These are phyloP conservation scores for Lepidurus apus DNA, from an alignment of 1,140 invertebrate species.

Conservation along the genomic window DNA sequence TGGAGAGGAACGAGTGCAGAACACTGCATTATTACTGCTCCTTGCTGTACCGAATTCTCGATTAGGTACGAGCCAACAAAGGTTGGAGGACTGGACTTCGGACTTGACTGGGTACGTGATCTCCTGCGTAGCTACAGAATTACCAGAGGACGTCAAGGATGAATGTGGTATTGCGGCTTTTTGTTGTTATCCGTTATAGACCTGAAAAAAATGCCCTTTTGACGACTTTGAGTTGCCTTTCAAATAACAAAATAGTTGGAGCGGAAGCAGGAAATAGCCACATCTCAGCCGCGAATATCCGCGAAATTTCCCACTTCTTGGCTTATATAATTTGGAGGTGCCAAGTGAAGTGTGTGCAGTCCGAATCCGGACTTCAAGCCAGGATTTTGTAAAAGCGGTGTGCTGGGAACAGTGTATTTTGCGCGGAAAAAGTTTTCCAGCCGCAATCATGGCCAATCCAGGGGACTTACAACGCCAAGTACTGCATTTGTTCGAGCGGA, in stretches of 20 bases:
- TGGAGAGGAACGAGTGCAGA: no score
- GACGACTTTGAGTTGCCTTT: neutral
- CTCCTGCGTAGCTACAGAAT: neutral
- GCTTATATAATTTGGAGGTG: neutral
- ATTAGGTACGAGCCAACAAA: no score
- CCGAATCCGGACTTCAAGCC: neutral
- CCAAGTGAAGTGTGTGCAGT: neutral
- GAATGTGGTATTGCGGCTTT: neutral
- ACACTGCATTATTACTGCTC: no score
- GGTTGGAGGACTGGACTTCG: neutral
- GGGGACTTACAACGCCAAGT: constrained; percentile 12
- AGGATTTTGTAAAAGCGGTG: neutral
- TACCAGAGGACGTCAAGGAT: neutral
- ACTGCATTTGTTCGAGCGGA: constrained; percentile 30
- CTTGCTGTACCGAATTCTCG: no score
- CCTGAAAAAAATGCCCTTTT: neutral
- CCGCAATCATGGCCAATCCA: neutral
- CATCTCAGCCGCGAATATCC: neutral
- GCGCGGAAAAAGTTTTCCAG: neutral
- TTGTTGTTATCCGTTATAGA: neutral
- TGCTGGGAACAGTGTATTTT: neutral
- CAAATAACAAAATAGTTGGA: neutral
- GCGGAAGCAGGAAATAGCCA: neutral
- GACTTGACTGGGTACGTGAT: neutral
- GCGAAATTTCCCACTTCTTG: neutral